Percentiles rank a stretch among this genome's conserved stretches.
phyloP scores from a whole-genome alignment of 2,888 invertebrate species.

The Clitarchus hookeri region DNA sequence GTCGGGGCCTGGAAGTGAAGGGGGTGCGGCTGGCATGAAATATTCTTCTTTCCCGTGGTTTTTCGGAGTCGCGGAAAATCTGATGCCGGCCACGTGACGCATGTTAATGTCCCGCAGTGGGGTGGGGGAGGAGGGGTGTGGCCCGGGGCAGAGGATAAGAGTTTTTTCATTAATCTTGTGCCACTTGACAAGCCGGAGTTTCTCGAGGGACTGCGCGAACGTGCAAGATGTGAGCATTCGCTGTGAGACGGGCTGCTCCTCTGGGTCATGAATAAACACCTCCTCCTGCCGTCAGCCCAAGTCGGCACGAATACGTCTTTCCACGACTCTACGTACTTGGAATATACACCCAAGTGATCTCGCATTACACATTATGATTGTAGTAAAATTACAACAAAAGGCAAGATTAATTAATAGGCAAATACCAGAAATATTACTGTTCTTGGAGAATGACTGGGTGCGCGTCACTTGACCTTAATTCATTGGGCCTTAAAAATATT shows the following conservation, averaged over 20 bases:
- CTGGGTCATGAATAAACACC: not conserved
- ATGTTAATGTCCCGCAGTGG: not conserved
- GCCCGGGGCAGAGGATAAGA: not conserved
- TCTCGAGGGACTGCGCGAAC: not conserved
- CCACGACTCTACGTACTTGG: too few species aligned
- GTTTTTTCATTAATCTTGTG: not conserved
- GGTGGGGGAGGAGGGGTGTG: not conserved
- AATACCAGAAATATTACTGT: too few species aligned
- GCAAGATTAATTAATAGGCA: too few species aligned
- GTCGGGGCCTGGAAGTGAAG: not conserved
- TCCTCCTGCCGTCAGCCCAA: too few species aligned
- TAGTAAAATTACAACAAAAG: too few species aligned
- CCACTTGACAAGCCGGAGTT: not conserved
- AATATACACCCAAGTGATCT: too few species aligned
- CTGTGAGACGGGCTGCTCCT: not conserved
- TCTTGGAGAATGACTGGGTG: too few species aligned
- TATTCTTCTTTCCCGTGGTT: conserved; percentile 1
- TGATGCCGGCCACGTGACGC: not conserved
- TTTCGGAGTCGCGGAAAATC: not conserved
- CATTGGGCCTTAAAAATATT: too few species aligned
- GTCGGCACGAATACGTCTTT: too few species aligned
- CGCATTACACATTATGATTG: too few species aligned
- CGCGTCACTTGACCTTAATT: too few species aligned
- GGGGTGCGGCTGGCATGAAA: not conserved
- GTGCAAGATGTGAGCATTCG: too few species aligned